These are phyloP conservation scores for Cricetomys ansorgei DNA, from an alignment of 2,113 vertebrate species.

Conservation along the genomic window DNA sequence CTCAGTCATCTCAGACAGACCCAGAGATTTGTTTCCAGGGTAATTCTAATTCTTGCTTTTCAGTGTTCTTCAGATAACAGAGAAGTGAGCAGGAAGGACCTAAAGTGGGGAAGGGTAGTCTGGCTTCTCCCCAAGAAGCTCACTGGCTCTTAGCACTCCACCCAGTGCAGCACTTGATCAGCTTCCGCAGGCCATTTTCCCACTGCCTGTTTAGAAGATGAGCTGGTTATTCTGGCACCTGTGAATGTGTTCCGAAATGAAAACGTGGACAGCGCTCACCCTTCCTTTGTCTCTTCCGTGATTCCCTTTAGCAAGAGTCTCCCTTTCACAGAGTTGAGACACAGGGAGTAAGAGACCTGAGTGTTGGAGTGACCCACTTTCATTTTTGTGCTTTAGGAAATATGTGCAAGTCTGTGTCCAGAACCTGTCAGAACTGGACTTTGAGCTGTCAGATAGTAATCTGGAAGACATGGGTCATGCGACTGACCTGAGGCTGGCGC, in stretches of 20 bases:
- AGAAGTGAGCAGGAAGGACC: neutral
- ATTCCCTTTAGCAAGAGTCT: neutral
- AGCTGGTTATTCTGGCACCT: neutral
- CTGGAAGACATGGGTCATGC: constrained; percentile 86
- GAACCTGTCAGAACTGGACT: constrained; percentile 94
- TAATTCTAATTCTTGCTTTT: neutral
- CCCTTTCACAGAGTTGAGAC: neutral
- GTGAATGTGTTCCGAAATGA: neutral
- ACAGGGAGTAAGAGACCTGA: neutral
- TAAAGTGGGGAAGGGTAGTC: neutral
- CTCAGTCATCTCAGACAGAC: neutral
- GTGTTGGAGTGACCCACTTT: neutral
- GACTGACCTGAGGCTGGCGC: constrained; percentile 86
- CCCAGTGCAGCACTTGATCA: fast-evolving
- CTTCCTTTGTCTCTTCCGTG: neutral
- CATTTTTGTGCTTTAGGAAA: constrained; percentile 89
- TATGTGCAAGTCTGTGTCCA: constrained; percentile 96
- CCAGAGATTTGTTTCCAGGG: neutral
- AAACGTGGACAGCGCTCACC: neutral
- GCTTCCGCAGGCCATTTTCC: neutral
- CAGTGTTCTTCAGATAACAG: fast-evolving
- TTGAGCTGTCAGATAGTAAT: constrained; percentile 90
- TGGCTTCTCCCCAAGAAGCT: neutral
- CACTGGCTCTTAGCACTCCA: neutral
- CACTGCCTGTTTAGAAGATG: neutral